A percentile compares a stretch with the other conserved stretches of the same genome.
These are phyloP conservation scores for Sebastes kiyomatsui DNA, from an alignment of 2,797 vertebrate species.

Conservation along the genomic window DNA sequence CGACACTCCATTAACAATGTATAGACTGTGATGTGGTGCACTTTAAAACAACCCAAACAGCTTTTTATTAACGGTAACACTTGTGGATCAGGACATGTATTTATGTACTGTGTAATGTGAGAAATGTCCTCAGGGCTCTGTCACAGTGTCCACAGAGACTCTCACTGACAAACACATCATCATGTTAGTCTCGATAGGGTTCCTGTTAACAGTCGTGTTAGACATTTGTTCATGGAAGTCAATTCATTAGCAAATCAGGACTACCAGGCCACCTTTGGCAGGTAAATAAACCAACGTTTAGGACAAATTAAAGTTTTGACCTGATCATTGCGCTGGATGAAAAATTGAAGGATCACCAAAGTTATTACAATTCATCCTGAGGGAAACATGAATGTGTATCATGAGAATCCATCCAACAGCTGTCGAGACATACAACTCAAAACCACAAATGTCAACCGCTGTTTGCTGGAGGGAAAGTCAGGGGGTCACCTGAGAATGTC, in stretches of 20 bases:
- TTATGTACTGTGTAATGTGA: background rate
- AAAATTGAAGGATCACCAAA: too few relatives aligned
- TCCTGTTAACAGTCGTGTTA: background rate
- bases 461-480: background rate
- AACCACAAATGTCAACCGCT: background rate
- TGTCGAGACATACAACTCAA: background rate
- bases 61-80: background rate
- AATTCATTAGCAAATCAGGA: background rate
- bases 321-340: too few relatives aligned
- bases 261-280: too few relatives aligned
- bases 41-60: background rate
- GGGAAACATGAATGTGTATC: too few relatives aligned
- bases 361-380: too few relatives aligned
- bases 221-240: background rate
- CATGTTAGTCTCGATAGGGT: too few relatives aligned
- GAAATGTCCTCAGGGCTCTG: background rate
- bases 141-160: too few relatives aligned
- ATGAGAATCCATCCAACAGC: too few relatives aligned
- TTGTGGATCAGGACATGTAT: too few relatives aligned
- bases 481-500: background rate
- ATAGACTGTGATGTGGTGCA: background rate
- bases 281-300: too few relatives aligned
- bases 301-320: too few relatives aligned
- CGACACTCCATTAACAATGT: conserved; percentile 12
- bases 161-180: too few relatives aligned